Base-by-base conservation (phyloP, 2,113 vertebrate genomes). In the Microtus montanus region DNA sequence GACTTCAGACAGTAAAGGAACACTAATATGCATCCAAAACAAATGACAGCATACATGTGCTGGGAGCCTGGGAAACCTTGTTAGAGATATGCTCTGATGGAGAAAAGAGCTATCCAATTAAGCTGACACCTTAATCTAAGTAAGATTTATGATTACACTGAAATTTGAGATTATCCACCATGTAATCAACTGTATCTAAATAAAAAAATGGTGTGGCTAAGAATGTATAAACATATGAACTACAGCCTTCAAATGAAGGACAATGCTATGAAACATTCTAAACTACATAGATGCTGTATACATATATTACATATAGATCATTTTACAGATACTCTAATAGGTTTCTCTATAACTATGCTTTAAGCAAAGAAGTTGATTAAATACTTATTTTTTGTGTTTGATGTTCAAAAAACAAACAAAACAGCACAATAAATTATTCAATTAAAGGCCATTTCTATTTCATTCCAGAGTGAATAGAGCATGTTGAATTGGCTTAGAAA, bases 361-460 rank as follows among this genome's bases (percentile, higher is more conserved):
- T 89, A 96, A 92, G 87, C 78, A 95, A 89, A 64, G 80, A 90
- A 94, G 82, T 71, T 95, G 24, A 96, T 68, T 61, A 95, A 68
- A 28, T 44, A 91, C 92, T 87, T 97, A 95, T 74, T 97, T 92
- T 77, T 92, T 94, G 14, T 70, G 83, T 85, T 91, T 94, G 89
- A 75, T 82, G 93, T 82, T 89, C 92, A 78, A 35, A 28, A 97
- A 52, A 68, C 93, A 97, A 95, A 35, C 93, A 96, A 96, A 97
- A 54, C 54, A 92, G 79, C 10, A 96, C 82, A 95, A 95, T 96
- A 97, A 97, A 97, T 75, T 96, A 97, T 94, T 95, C 96, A 96
- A 88, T 95, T 96, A 95, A 94, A 96, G 66, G 19, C 19, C 71
- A 73, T 77, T 98, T 89, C 97, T 90, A 92, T 90, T 86, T 96